Conservation (phyloP, 2,888 invertebrate genomes). For the Tineola bisselliella region DNA sequence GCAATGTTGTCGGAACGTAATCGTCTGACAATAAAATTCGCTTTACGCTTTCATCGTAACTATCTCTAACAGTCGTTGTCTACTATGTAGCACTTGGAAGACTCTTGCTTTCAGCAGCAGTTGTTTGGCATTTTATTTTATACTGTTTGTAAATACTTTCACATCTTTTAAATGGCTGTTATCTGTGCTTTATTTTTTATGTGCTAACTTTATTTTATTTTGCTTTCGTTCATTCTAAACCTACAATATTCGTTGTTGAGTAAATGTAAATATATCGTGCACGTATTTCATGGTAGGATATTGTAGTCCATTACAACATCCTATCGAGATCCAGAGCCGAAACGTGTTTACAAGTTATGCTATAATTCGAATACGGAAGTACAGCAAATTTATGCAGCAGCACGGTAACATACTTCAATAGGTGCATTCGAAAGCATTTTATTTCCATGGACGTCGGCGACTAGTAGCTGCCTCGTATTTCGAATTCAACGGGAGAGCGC, state of each 20-base stretch:
- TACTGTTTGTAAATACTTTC: constrained; percentile 2
- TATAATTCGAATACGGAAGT: constrained; percentile 61
- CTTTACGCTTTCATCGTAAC: constrained; percentile 28
- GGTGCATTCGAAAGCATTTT: constrained; percentile 62
- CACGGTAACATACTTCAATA: constrained; percentile 61
- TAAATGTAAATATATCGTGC: background rate
- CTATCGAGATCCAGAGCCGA: constrained; percentile 34
- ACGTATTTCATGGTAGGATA: background rate
- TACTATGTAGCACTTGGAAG: background rate
- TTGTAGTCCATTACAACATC: background rate
- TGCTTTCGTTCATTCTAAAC: background rate
- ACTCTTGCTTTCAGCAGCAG: constrained; percentile 3
- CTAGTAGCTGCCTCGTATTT: constrained; percentile 36
- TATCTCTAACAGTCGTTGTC: constrained; percentile 6
- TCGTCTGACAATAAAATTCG: constrained; percentile 56
- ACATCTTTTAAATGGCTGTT: background rate
- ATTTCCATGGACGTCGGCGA: constrained; percentile 50
- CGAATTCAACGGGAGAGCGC: constrained; percentile 42
- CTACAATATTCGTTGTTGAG: background rate
- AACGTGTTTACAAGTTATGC: constrained; percentile 64
- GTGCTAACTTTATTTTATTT: background rate
- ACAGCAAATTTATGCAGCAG: constrained; percentile 59
- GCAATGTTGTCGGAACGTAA: constrained; percentile 45
- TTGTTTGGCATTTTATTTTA: background rate
- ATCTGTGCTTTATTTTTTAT: background rate